Evolutionary conservation across 2,888 invertebrate genomes (phyloP), one percentile per base, ranked within the genome.

Genomic region (Hirtodrosophila cameraria): DNA sequence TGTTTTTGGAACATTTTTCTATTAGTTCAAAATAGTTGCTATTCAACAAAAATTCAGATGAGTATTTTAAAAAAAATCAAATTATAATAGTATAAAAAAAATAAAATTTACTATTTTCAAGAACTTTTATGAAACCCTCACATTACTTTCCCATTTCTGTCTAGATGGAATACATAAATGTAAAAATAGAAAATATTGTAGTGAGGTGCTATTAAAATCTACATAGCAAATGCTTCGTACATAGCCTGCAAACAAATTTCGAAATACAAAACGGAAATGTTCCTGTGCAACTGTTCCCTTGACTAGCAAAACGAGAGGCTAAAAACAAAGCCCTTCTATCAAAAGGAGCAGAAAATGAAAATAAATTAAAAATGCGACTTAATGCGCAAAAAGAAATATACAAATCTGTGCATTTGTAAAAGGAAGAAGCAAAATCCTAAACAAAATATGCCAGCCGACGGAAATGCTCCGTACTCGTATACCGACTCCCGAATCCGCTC

Each of bases 291-390:
- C n/a, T n/a, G n/a, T n/a, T n/a, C 55, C 54, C 62, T 9, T 35
- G 16, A 8, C 33, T 35, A 53, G 49, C 12, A 20, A 6, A 7
- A 13, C 25, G 20, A 42, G 28, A 38, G 18, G 36, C 50, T 38
- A 36, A 67, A 70, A 55, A 61, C 55, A 46, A 65, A 62, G 55
- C 45, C 52, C 57, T 63, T 58, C 57, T 33, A 33, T 33, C 48
- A 16, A 25, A 39, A 46, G 35, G 36, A 48, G 46, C 41, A 36
- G 27, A 27, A 69, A 69, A 71, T 65, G 61, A 64, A 82, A 76
- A 83, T 83, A 82, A 83, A 83, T 83, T 78, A 76, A 83, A 83
- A 83, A 72, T 68, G 72, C 69, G 66, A 76, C 78, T 83, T 82
- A 81, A 75, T 80, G 78, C 64, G 57, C 75, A 66, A 45, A 57